Evolutionary conservation across 53 echinoderm and acorn worm species (phyloP), one percentile per base, ranked within the genome.

Genomic region (Holothuria scabra): DNA sequence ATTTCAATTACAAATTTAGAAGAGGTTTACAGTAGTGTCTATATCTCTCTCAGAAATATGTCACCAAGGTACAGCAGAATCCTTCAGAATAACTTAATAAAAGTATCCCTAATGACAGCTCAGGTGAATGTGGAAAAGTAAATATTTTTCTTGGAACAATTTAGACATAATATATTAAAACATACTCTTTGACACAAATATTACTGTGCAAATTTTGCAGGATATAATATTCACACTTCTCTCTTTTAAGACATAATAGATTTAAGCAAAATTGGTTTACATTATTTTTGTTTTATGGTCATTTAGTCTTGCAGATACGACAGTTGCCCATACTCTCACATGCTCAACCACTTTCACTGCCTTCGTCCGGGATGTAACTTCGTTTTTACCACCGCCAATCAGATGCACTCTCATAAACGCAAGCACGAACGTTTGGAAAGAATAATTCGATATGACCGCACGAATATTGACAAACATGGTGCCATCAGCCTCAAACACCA

Each of bases 321-420:
- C 37, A 90, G 91, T 52, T 99, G 99, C 78, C 89, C 91, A 38
- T 99, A 92, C 87, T 99, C 99, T 84, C 92, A 99, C 82, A 99
- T 93, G 85, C 90, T 94, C 69, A 99, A 99, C 88, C 99, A 99
- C 89, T 99, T 99, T 89, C 99, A 99, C 88, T 99, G 99, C 91
- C 94, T 99, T 84, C 99, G 99, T 76, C 83, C 83, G 31, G 94
- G 91, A 81, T 99, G 99, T 85, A 87, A 89, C 86, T 99, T 99
- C 79, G 90, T 91, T 85, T 99, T 99, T 86, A 99, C 99, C 12
- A 94, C 99, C 30, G 99, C 99, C 79, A 99, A 99, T 75, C 99
- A 99, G 89, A 99, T 99, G 94, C 94, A 94, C 76, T 99, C 99
- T 19, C 99, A 99, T 88, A 90, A 93, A 87, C 99, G 99, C 84